Evolutionary conservation across 2,113 vertebrate species (phyloP), one percentile per base, ranked within the genome.

Genomic region (Bujurquina vittata): DNA sequence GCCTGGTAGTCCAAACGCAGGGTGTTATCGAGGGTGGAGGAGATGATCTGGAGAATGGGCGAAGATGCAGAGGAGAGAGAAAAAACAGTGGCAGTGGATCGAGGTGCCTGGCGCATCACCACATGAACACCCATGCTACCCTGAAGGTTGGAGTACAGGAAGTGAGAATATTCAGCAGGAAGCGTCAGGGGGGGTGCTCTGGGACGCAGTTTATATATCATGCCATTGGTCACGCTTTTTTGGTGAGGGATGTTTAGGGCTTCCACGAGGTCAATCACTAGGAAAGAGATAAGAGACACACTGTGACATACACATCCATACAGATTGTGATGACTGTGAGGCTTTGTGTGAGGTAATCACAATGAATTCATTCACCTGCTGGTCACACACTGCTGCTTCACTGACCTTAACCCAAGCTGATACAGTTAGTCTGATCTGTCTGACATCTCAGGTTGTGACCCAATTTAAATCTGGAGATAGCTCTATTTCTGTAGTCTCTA

Each of bases 241-340:
- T 90, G 92, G 2, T 88, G 89, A 57, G 95, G 95, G 84, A 94
- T 55, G 74, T 96, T 96, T 31, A 96, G 86, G 33, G 91, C 95
- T 77, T 93, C 93, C 83, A 95, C 89, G 6, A 95, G 93, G 80
- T 95, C 93, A n/a, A 96, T 93, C 31, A 93, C 94, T 95, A 58
- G 35, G 65, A 63, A 75, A 78, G 46, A 88, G 29, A 84, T 14
- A 60, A 88, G 12, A 73, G 10, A 55, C 20, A 35, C 12, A 35
- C 37, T 69, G 4, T 63, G 23, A 75, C 40, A 81, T 17, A 46
- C 11, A 22, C 15, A 69, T 26, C 35, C 14, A 57, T 31, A 6
- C 26, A 26, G 26, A 37, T 37, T 37, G 9, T 10, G 35, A 37
- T 37, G 35, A 37, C 35, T 37, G 35, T 10, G 35, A 37, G 8